Evolutionary conservation across 1,140 invertebrate species (phyloP).

Genomic region (Hestina assimilis): DNA sequence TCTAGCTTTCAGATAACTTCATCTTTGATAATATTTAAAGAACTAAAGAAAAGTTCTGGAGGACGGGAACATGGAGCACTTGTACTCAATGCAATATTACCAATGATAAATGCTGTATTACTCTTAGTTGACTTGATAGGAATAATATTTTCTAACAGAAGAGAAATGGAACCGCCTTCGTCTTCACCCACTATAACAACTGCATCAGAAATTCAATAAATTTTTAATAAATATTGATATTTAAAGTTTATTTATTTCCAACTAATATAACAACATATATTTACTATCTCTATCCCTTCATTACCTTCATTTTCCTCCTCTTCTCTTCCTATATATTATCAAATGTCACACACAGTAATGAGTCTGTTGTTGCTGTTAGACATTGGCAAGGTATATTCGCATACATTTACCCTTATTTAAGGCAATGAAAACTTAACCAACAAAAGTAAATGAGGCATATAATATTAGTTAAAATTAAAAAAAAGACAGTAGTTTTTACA

Average conservation of each 20-base stretch:
- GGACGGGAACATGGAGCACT: slow-evolving; percentile 31
- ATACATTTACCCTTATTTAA: too few relatives aligned
- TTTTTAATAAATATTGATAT: not conserved
- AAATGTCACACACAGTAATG: too few relatives aligned
- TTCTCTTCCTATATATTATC: too few relatives aligned
- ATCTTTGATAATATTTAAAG: slow-evolving; percentile 46
- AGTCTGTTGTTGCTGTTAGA: too few relatives aligned
- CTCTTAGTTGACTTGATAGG: slow-evolving; percentile 47
- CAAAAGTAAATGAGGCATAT: too few relatives aligned
- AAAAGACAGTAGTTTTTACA: too few relatives aligned
- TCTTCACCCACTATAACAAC: not conserved
- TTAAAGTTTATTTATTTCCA: not conserved
- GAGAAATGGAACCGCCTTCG: slow-evolving; percentile 19
- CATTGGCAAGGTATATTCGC: too few relatives aligned
- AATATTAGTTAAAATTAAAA: too few relatives aligned
- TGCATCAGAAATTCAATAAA: not conserved
- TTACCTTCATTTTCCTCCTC: too few relatives aligned
- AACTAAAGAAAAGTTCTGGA: slow-evolving; percentile 25
- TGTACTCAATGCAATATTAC: slow-evolving; percentile 54
- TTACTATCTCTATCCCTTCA: too few relatives aligned
- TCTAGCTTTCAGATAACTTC: slow-evolving; percentile 37
- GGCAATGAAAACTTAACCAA: too few relatives aligned
- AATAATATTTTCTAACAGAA: slow-evolving; percentile 38
- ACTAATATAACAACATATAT: too few relatives aligned
- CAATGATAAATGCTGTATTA: slow-evolving; percentile 47